Conservation (phyloP, 2,888 invertebrate genomes). For the Eubasilissa splendida region DNA sequence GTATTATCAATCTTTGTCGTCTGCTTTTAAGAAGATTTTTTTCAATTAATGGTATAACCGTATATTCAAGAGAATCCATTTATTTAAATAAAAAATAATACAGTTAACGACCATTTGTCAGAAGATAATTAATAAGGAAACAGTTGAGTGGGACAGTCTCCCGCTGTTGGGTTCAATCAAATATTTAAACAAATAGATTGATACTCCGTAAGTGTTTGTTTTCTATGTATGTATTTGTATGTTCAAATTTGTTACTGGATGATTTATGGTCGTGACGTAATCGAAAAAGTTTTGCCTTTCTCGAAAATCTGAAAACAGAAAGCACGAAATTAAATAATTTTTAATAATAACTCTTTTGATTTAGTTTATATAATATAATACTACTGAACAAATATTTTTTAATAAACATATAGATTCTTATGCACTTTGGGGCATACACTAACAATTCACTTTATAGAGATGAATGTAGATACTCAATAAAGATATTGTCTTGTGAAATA, state of each 20-base stretch:
- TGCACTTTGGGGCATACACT: no score
- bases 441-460: no score
- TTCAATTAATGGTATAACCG: no score
- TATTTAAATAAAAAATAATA: conserved; percentile 19
- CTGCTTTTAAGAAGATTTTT: neutral
- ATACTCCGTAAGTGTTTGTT: conserved; percentile 53
- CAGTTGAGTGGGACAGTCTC: conserved; percentile 42
- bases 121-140: conserved; percentile 31
- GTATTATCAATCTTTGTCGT: no score
- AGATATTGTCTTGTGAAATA: no score
- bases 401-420: no score
- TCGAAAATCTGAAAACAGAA: neutral
- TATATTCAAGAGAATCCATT: neutral
- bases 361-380: no score
- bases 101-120: conserved; percentile 36
- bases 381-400: no score
- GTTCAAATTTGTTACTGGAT: conserved; percentile 52
- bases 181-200: conserved; percentile 57
- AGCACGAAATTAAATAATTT: neutral
- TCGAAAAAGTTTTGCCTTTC: conserved; percentile 46
- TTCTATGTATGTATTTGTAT: conserved; percentile 54
- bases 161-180: conserved; percentile 51
- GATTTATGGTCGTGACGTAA: conserved; percentile 55
- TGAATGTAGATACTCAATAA: no score
- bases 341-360: no score